Conservation (phyloP, 2,888 invertebrate genomes). For the Ornithoptera alexandrae region DNA sequence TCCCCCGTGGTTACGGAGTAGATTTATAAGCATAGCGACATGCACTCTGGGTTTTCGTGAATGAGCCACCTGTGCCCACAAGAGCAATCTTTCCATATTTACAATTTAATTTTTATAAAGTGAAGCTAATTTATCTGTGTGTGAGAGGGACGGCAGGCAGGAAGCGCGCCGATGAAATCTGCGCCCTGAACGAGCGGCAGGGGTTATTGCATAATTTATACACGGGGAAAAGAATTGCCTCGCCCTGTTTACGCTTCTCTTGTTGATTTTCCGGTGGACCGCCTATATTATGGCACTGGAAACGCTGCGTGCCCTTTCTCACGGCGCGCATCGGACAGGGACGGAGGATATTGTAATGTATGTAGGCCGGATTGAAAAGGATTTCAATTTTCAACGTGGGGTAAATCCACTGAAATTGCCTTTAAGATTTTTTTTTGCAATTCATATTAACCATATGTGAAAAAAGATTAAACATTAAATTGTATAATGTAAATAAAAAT, state of each 20-base stretch:
- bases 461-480: neutral
- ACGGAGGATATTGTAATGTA: constrained; percentile 43
- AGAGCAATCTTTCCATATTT: constrained; percentile 13
- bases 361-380: constrained; percentile 52
- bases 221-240: constrained; percentile 55
- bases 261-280: constrained; percentile 64
- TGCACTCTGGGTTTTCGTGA: neutral
- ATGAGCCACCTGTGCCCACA: constrained; percentile 14
- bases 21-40: neutral
- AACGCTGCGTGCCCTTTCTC: constrained; percentile 42
- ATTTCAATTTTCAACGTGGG: constrained; percentile 43
- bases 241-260: constrained; percentile 54
- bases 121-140: constrained; percentile 36
- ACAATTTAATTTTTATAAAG: constrained; percentile 24
- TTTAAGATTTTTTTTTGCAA: constrained; percentile 1
- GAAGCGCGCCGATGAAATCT: constrained; percentile 57
- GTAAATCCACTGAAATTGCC: constrained; percentile 17
- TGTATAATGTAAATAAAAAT: too few relatives aligned
- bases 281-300: constrained; percentile 43
- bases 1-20: neutral
- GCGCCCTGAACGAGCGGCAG: constrained; percentile 55
- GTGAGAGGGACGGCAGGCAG: constrained; percentile 37
- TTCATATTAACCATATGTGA: neutral
- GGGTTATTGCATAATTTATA: constrained; percentile 64
- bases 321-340: constrained; percentile 37